Evolutionary conservation across 2,797 vertebrate species (phyloP), one percentile per base, ranked within the genome.

Genomic region (Sebastes nivosus): DNA sequence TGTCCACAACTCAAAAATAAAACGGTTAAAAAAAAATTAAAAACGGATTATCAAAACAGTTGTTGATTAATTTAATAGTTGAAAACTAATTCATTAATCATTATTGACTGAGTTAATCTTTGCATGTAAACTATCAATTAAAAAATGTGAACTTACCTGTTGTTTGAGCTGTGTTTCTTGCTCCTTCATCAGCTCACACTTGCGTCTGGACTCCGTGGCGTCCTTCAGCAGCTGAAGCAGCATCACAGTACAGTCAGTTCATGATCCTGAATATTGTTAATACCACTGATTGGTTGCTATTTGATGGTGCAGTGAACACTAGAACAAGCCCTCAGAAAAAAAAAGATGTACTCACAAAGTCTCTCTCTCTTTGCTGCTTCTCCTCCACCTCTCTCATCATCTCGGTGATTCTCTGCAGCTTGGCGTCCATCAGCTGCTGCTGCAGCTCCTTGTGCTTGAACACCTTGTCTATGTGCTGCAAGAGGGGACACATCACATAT

Each of bases 391-490:
- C 98, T 88, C 97, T 98, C 95, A 99, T 99, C 89, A 99, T 97
- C 61, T 99, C 98, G 0, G 98, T 97, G 27, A 98, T 98, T 86
- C 97, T 97, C 92, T 98, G 98, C 87, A 99, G 97, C 93, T 99
- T 99, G 88, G 97, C 97, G 60, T 99, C 98, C 91, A 99, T 97
- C 72, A 99, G 95, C 92, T 99, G 98, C 83, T 99, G 98, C 76
- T 99, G 99, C 30, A 99, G 93, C 87, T 99, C 98, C 93, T 99
- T 99, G 92, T 99, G 98, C 82, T 99, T 99, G 92, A 99, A 99
- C 75, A 99, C 97, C 90, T 98, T 99, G 94, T 99, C 98, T 82
- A 99, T 99, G 80, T 99, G 98, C 99, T 99, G 87, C 11, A 27
- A 25, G n/a, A 65, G 14, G 64, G 14, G 57, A 75, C 4, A 87